Conservation (phyloP, 2,113 vertebrate species). For the Centropus unirufus region DNA sequence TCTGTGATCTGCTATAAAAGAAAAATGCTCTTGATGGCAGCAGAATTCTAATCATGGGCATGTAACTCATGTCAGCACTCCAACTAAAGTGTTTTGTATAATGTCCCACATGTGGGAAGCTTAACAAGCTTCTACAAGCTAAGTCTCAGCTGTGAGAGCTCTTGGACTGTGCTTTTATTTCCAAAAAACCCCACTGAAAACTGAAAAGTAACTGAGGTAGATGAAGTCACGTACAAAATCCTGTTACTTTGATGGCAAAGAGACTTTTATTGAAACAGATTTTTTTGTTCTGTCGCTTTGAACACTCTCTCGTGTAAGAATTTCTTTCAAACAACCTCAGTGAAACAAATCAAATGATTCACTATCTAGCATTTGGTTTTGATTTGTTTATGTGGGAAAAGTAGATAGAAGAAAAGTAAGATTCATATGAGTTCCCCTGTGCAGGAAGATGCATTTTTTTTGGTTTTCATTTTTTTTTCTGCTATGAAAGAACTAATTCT, state of each 20-base stretch:
- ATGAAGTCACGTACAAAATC: constrained; percentile 13
- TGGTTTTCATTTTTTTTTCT: neutral
- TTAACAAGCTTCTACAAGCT: constrained; percentile 47
- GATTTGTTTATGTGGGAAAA: constrained; percentile 37
- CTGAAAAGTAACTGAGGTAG: neutral
- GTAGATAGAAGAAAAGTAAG: neutral
- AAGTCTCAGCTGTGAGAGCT: constrained; percentile 17
- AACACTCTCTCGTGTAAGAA: neutral
- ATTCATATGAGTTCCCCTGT: neutral
- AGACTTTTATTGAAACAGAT: neutral
- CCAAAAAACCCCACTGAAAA: neutral
- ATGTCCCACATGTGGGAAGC: constrained; percentile 9
- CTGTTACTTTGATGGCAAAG: constrained; percentile 6
- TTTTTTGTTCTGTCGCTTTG: neutral
- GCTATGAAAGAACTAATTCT: neutral
- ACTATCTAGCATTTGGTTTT: constrained; percentile 10
- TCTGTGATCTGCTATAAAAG: constrained; percentile 76
- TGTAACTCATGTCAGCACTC: constrained; percentile 35
- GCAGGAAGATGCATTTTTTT: neutral
- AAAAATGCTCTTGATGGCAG: constrained; percentile 85
- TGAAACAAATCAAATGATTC: neutral
- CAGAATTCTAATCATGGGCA: constrained; percentile 78
- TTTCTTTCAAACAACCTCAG: constrained; percentile 40
- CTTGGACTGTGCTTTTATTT: neutral
- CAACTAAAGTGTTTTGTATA: constrained; percentile 53